A percentile compares a stretch with the other conserved stretches of the same genome.
Evolutionary conservation across 2,113 vertebrate genomes (phyloP).

Genomic region (Chloebia gouldiae): DNA sequence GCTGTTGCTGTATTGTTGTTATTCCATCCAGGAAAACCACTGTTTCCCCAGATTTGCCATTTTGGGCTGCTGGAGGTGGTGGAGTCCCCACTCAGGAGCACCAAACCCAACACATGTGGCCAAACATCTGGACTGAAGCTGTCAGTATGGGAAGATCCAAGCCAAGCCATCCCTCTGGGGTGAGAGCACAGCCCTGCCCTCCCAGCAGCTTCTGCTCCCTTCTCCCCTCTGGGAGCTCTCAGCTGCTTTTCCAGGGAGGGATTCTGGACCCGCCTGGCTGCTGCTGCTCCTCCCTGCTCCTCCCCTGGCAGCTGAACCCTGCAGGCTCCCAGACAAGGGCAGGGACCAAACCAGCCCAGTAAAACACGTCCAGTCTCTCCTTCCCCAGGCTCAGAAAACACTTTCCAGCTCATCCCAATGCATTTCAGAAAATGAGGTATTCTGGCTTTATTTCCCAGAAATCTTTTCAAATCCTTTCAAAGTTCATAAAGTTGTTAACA

Average conservation of each 20-base stretch:
- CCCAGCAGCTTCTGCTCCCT: rapidly evolving
- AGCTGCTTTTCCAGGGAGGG: neutral
- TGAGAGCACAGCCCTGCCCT: neutral
- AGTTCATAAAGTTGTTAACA: neutral
- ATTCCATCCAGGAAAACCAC: rapidly evolving
- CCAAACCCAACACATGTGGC: neutral
- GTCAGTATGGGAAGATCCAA: too few relatives aligned
- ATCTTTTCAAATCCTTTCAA: neutral
- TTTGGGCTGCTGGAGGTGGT: neutral
- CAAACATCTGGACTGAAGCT: neutral
- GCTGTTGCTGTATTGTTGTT: neutral
- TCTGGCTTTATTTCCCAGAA: neutral
- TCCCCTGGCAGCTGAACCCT: neutral
- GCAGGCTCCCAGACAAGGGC: neutral
- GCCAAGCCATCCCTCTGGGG: rapidly evolving
- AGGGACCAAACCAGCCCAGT: neutral
- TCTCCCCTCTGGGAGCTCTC: neutral
- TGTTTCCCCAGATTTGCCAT: rapidly evolving
- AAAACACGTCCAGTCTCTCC: rapidly evolving
- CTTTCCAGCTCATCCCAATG: neutral
- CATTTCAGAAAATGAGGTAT: neutral
- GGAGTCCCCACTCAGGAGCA: neutral
- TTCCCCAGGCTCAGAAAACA: neutral
- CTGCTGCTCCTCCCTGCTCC: neutral
- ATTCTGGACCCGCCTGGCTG: neutral